A percentile compares a stretch with the other conserved stretches of the same genome.
phyloP scores from a whole-genome alignment of 2,797 vertebrate genomes.

The Neoniphon sammara region DNA sequence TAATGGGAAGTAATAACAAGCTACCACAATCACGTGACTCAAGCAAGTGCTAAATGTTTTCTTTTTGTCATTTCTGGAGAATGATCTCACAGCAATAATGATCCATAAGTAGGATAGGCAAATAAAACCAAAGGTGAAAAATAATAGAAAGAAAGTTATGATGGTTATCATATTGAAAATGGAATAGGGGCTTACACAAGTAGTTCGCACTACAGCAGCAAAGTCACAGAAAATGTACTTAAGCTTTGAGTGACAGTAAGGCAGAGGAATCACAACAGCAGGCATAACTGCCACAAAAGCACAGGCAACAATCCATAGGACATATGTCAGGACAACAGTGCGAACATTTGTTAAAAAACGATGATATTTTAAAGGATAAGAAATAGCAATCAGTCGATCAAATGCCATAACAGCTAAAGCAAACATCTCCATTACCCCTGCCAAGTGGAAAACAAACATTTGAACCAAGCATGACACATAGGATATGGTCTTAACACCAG shows the following conservation, averaged over 20 bases:
- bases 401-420: slow-evolving; percentile 43
- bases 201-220: slow-evolving; percentile 19
- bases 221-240: slow-evolving; percentile 45
- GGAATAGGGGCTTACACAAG: slow-evolving; percentile 16
- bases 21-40: slow-evolving; percentile 48
- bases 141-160: slow-evolving; percentile 9
- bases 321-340: not conserved
- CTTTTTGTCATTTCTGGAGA: slow-evolving; percentile 15
- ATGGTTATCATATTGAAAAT: slow-evolving; percentile 29
- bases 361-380: slow-evolving; percentile 42
- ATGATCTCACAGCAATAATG: slow-evolving; percentile 21
- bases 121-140: slow-evolving; percentile 35
- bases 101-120: slow-evolving; percentile 40
- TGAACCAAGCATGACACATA: slow-evolving; percentile 22
- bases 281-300: slow-evolving; percentile 11
- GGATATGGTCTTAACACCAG: slow-evolving; percentile 25
- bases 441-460: slow-evolving; percentile 23
- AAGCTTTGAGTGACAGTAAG: slow-evolving; percentile 12
- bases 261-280: slow-evolving; percentile 12
- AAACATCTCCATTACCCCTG: slow-evolving; percentile 23
- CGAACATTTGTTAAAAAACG: slow-evolving; percentile 32
- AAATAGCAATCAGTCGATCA: slow-evolving; percentile 36
- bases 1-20: slow-evolving; percentile 20
- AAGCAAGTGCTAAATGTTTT: slow-evolving; percentile 46
- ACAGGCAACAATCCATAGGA: slow-evolving; percentile 16